Conservation (phyloP, 1,140 invertebrate genomes). For the Onthophagus taurus region DNA sequence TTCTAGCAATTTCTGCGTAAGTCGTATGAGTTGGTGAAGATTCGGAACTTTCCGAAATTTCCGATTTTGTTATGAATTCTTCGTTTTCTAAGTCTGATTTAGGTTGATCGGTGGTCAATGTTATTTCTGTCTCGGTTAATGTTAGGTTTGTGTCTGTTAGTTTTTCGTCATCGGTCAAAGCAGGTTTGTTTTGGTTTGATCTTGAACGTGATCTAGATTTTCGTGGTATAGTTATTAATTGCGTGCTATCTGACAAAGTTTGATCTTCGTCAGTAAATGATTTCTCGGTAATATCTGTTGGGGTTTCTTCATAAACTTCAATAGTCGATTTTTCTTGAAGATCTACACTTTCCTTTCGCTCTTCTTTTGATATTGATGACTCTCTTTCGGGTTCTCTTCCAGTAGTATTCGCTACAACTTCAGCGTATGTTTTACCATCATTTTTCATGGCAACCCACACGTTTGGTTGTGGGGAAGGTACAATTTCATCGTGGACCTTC, state of each 20-base stretch:
- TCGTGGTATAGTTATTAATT: constrained; percentile 19
- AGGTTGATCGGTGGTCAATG: background rate
- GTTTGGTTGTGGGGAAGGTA: constrained; percentile 8
- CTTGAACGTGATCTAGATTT: constrained; percentile 33
- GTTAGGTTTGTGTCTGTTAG: background rate
- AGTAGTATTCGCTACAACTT: constrained; percentile 40
- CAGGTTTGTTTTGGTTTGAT: constrained; percentile 14
- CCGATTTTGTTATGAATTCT: background rate
- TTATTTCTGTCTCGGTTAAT: background rate
- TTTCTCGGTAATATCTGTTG: background rate
- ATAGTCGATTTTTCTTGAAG: constrained; percentile 26
- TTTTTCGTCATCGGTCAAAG: constrained; percentile 2
- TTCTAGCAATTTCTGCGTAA: background rate
- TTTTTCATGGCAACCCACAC: constrained; percentile 38
- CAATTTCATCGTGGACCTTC: background rate
- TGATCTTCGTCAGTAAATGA: background rate
- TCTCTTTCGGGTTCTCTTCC: constrained; percentile 17
- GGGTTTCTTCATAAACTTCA: constrained; percentile 21
- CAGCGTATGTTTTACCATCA: constrained; percentile 50
- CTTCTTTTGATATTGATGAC: constrained; percentile 9
- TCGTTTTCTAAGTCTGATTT: background rate
- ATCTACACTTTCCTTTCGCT: constrained; percentile 5
- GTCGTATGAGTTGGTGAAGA: background rate
- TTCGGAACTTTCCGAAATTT: background rate
- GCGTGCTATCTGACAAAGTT: background rate